These are phyloP conservation scores for Ochotona princeps DNA, from an alignment of 2,113 vertebrate species.

Conservation along the genomic window DNA sequence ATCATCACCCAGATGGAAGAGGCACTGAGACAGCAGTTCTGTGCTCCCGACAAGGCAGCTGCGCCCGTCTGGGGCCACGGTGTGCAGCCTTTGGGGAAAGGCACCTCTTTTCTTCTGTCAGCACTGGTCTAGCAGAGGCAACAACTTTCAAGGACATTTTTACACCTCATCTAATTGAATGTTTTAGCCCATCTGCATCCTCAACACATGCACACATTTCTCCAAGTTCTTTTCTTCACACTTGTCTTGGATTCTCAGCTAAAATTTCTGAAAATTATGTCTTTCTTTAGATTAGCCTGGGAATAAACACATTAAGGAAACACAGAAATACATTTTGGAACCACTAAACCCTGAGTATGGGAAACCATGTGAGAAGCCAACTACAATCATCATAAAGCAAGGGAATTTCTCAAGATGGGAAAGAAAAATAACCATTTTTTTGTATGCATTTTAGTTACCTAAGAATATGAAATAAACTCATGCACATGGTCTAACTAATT, in stretches of 20 bases:
- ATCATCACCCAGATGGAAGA: not conserved
- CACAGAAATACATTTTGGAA: not conserved
- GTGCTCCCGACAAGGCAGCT: accelerated
- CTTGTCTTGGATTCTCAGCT: not conserved
- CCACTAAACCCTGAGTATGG: not conserved
- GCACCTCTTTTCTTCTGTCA: not conserved
- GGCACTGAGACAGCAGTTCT: not conserved
- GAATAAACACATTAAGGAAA: not conserved
- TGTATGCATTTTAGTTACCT: not conserved
- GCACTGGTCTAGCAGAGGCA: not conserved
- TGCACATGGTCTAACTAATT: not conserved
- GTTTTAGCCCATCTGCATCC: not conserved
- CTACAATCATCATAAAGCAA: not conserved
- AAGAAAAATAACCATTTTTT: conserved; percentile 1
- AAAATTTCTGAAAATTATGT: not conserved
- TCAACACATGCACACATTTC: not conserved
- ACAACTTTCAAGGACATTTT: not conserved
- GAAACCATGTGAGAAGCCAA: conserved; percentile 17
- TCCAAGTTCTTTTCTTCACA: not conserved
- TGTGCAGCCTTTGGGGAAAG: not conserved
- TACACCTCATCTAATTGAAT: not conserved
- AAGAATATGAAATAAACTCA: conserved; percentile 48
- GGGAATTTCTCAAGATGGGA: not conserved
- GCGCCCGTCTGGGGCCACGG: no score
- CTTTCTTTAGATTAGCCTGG: conserved; percentile 6